phyloP scores from a whole-genome alignment of 2,888 invertebrate species.

The Hedya salicella region DNA sequence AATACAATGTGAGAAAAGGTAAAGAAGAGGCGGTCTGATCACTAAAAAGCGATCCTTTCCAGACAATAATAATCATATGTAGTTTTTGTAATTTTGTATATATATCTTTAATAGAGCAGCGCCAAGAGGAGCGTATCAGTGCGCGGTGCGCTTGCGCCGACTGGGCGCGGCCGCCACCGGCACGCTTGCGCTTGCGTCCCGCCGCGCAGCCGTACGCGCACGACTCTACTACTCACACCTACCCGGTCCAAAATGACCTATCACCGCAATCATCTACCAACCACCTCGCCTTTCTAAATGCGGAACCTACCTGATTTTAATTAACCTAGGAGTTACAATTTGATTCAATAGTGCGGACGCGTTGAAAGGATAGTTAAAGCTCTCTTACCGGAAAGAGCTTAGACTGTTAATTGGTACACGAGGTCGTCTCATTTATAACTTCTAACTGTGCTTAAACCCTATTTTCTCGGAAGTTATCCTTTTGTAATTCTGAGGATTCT shows the following conservation, averaged over 20 bases:
- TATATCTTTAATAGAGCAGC: conserved; percentile 9
- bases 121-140: conserved; percentile 56
- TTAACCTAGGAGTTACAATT: conserved; percentile 42
- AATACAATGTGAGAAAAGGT: no score
- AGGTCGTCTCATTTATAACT: conserved; percentile 13
- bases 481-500: conserved; percentile 2
- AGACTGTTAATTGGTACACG: conserved; percentile 26
- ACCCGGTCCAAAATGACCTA: no score
- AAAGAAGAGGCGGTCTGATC: no score
- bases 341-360: conserved; percentile 42
- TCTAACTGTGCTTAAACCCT: neutral
- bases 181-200: conserved; percentile 55
- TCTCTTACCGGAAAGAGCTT: conserved; percentile 11
- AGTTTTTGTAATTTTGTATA: no score
- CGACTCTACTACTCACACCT: conserved; percentile 27
- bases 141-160: conserved; percentile 62
- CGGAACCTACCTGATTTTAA: conserved; percentile 24
- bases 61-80: no score
- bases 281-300: conserved; percentile 16
- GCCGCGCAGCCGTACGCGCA: conserved; percentile 47
- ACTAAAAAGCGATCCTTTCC: no score
- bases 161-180: conserved; percentile 66
- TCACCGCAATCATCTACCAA: no score
- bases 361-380: conserved; percentile 33
- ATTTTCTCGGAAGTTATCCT: neutral